Base-by-base conservation (phyloP, 2,888 invertebrate genomes). In the Xestoiulus laeticollis region DNA sequence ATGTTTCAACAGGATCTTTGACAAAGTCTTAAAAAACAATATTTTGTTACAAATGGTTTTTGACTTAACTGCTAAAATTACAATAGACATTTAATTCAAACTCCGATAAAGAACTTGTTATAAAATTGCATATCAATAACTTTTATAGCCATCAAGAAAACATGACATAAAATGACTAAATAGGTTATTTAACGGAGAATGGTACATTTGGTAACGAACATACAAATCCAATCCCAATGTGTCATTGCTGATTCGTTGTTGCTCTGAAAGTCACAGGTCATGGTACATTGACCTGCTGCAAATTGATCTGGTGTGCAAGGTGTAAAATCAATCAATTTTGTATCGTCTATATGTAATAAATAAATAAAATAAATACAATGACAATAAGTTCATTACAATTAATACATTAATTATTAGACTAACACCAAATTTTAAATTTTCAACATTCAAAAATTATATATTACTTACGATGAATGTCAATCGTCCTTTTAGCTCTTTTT, bases 401-500 rank as follows among this genome's bases (percentile, higher is more conserved):
- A n/a, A n/a, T n/a, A n/a, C n/a, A n/a, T n/a, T n/a, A n/a, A n/a
- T n/a, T n/a, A n/a, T n/a, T n/a, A n/a, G n/a, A n/a, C n/a, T n/a
- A n/a, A n/a, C n/a, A n/a, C n/a, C 33, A 38, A 38, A 38, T 38
- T 38, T 38, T 38, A n/a, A n/a, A n/a, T n/a, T n/a, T n/a, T n/a
- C n/a, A n/a, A n/a, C n/a, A n/a, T n/a, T n/a, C n/a, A n/a, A n/a
- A 82, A 19, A 82, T 19, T 8, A 30, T 82, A 78, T 8, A 8
- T 5, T 16, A 85, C 85, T 85, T 85, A 85, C 85, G 85, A 26
- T 48, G 0, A 44, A 85, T 85, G 22, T 44, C 44, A 48, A 85
- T 43, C n/a, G 22, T n/a, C 10, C 22, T 43, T 44, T 14, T 19
- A 19, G 30, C 30, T 30, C 19, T n/a, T 85, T 22, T 19, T 1